Base-by-base conservation (phyloP, 2,888 invertebrate genomes). In the Drosophila subsilvestris region DNA sequence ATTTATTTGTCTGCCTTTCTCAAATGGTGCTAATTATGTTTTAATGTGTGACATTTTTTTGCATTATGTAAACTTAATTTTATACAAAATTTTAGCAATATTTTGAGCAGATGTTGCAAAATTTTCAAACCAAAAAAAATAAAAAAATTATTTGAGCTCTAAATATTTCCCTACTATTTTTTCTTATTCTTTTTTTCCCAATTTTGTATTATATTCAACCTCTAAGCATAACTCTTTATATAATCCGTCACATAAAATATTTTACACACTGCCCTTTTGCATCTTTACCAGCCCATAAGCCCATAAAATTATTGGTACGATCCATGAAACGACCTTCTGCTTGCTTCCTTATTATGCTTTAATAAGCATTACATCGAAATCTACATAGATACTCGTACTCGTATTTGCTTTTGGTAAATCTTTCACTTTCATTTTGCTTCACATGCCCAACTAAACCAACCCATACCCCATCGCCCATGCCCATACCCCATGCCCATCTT, bases 381-480 rank as follows among this genome's bases (percentile, higher is more conserved):
- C n/a, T 37, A 37, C 37, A 37, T 14, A 37, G 37, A 37, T 27
- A n/a, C n/a, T n/a, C n/a, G 25, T 20, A 59, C n/a, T 47, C 1
- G 20, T 29, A n/a, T 37, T 37, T 37, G 37, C 37, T 37, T 37
- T 37, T n/a, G 37, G 62, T n/a, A 20, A 54, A 62, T 79, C 63
- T 76, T 76, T 61, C 59, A 60, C 59, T 69, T 78, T 59, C 32
- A 49, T 67, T 74, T 61, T 22, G 53, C 55, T 57, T 54, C 67
- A 48, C 53, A 47, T 58, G 56, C 5, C 6, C 37, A 6, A 14
- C 14, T 2, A 2, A 37, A 14, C 27, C 27, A 14, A 0, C 14
- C 37, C 14, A 37, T 6, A 14, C 20, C 37, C 25, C 1, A 44
- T 25, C 58, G 43, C n/a, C n/a, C n/a, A n/a, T n/a, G n/a, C n/a